Base-by-base conservation (phyloP, 2,888 invertebrate species). In the Andrena hattorfiana region DNA sequence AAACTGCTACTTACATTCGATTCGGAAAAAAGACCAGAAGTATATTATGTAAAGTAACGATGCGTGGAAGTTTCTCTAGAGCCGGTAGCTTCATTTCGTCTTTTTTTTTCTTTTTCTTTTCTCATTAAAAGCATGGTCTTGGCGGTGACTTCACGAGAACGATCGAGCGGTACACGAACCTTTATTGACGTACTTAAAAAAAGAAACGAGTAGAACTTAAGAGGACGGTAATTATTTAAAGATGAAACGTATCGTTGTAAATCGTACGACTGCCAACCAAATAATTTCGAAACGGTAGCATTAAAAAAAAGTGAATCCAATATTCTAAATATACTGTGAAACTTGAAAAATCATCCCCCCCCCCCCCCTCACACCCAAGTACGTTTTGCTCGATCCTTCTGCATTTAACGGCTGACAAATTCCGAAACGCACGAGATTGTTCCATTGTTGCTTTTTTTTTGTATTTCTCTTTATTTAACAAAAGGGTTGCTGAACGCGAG, bases 371-470 rank as follows among this genome's bases (percentile, higher is more conserved):
- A 59, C 48, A 2, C 54, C 69, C 49, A 71, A 68, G 49, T 76
- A 79, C 60, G 73, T 77, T 67, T 60, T 74, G 78, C 69, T 72
- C 82, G 79, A 85, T 81, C 78, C 32, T 73, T 75, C 75, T 49
- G 42, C 32, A 78, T 20, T 75, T 64, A 64, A 75, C 64, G 23
- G 56, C 48, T 42, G 26, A 32, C 64, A 26, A 59, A 64, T 74
- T 70, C 26, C 30, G 49, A 79, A 67, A 75, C 85, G 86, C 85
- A 85, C 85, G 86, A 86, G 86, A 63, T 77, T 42, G 48, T 86
- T 85, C 83, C 77, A 70, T 30, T 77, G 42, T 42, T 16, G 42
- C 68, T 77, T 30, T 64, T 63, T 28, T 32, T 32, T 30, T n/a
- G n/a, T 56, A 8, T 30, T 28, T 28, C 28, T 74, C 67, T 79